These are phyloP conservation scores for Furcifer pardalis DNA, from an alignment of 2,797 vertebrate genomes.

Conservation along the genomic window DNA sequence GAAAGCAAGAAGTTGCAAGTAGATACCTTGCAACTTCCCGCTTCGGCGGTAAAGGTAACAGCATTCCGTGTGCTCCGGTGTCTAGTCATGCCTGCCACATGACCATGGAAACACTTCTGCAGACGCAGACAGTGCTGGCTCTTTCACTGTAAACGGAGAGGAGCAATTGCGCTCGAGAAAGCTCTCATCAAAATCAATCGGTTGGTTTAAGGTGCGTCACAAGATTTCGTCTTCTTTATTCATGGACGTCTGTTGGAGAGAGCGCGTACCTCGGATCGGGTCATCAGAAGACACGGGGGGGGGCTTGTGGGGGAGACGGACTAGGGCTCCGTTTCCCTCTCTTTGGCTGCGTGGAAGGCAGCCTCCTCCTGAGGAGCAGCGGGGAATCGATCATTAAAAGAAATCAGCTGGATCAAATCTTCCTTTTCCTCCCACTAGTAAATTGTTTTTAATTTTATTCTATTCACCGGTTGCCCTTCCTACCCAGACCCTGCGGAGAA, in stretches of 20 bases:
- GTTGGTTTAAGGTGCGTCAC: not conserved
- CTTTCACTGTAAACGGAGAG: too few species aligned
- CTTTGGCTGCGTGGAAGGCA: not conserved
- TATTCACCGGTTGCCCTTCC: not conserved
- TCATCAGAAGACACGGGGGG: not conserved
- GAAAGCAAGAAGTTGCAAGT: too few species aligned
- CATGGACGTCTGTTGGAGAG: too few species aligned
- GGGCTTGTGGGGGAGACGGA: not conserved
- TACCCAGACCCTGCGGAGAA: not conserved
- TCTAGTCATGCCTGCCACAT: too few species aligned
- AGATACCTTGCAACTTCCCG: too few species aligned
- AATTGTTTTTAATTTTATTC: not conserved
- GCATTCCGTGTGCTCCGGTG: too few species aligned
- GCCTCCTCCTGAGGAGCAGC: not conserved
- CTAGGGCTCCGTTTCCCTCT: not conserved
- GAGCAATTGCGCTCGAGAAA: not conserved
- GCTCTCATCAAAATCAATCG: not conserved
- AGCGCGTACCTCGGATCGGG: too few species aligned
- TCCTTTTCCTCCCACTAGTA: too few species aligned
- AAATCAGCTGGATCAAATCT: too few species aligned
- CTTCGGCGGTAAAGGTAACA: too few species aligned
- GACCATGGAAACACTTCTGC: too few species aligned
- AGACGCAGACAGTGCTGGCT: too few species aligned
- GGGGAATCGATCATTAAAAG: not conserved
- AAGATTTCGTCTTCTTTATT: not conserved